These are phyloP conservation scores for Microplitis mediator DNA, from an alignment of 1,140 invertebrate species.

Conservation along the genomic window DNA sequence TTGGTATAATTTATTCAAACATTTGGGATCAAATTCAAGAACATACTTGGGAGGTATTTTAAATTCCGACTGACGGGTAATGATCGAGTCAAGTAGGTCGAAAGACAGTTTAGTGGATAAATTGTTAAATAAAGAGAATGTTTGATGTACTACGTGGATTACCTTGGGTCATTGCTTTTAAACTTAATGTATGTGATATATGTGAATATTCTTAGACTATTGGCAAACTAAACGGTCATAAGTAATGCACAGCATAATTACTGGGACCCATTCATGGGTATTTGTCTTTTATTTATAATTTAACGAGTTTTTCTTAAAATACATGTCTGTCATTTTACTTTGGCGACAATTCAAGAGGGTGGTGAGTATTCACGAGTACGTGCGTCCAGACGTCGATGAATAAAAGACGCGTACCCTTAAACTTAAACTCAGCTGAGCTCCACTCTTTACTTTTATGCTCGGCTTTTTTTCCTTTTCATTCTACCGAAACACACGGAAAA, in stretches of 20 bases:
- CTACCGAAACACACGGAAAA: background rate
- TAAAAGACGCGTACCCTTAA: conserved; percentile 43
- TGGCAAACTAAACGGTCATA: too few species aligned
- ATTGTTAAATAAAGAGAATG: background rate
- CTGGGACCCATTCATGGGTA: conserved; percentile 44
- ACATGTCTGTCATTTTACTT: conserved; percentile 19
- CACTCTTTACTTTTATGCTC: background rate
- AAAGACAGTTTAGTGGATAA: too few species aligned
- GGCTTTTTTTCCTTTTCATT: background rate
- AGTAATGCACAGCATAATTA: conserved; percentile 45
- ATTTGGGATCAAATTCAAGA: too few species aligned
- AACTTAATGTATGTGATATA: conserved; percentile 2
- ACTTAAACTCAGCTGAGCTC: conserved; percentile 29
- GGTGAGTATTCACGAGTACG: conserved; percentile 36
- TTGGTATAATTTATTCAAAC: too few species aligned
- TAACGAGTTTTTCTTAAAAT: conserved; percentile 45
- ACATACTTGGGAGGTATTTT: too few species aligned
- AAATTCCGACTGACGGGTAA: too few species aligned
- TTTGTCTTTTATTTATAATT: conserved; percentile 40
- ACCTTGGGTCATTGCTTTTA: conserved; percentile 15
- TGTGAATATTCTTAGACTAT: background rate
- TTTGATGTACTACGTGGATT: background rate
- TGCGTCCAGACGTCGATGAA: conserved; percentile 48
- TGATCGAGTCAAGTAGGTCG: too few species aligned
- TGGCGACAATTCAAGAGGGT: conserved; percentile 37